phyloP scores from a whole-genome alignment of 1,140 invertebrate species.

The Dreissena rostriformis region DNA sequence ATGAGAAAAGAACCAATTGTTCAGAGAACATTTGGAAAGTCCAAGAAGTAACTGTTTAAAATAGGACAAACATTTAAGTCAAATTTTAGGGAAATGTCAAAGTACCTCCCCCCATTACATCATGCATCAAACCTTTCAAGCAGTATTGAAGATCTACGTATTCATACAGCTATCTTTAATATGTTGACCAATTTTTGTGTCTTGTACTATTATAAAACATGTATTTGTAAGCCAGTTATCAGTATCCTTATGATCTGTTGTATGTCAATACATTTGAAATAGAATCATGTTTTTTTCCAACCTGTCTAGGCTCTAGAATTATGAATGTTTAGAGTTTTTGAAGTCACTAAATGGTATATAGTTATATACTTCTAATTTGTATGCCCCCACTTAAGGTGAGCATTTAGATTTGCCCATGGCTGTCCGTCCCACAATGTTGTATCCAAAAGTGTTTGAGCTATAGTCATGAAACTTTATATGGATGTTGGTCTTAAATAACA shows the following conservation, averaged over 20 bases:
- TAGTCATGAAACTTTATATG: background rate
- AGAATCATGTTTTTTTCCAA: no score
- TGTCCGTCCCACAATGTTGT: no score
- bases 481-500: background rate
- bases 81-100: background rate
- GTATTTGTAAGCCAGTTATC: background rate
- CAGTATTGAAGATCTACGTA: background rate
- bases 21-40: constrained; percentile 25
- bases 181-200: background rate
- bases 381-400: background rate
- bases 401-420: background rate
- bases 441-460: background rate
- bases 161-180: background rate
- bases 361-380: background rate
- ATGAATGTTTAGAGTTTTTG: background rate
- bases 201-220: background rate
- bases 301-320: no score
- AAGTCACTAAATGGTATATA: background rate
- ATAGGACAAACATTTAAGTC: background rate
- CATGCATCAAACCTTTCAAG: background rate
- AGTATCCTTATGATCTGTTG: no score
- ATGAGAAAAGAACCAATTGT: constrained; percentile 18
- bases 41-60: background rate
- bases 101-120: background rate
- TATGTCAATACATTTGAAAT: no score